Evolutionary conservation across 2,113 vertebrate genomes (phyloP).

Genomic region (Rhombomys opimus): DNA sequence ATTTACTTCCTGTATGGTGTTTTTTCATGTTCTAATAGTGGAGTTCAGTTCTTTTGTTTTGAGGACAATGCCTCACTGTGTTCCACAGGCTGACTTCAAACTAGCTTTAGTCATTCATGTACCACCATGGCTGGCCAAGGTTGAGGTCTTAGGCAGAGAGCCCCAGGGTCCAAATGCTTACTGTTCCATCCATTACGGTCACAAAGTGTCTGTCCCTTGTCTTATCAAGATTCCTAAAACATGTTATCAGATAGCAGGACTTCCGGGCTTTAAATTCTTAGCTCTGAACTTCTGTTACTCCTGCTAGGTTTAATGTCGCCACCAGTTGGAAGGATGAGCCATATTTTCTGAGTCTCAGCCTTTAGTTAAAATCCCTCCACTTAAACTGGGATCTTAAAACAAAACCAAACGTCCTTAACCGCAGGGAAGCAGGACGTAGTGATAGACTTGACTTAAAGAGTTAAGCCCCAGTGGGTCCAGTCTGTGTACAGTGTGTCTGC

Average conservation of each 20-base stretch:
- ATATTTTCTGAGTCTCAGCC: conserved; percentile 30
- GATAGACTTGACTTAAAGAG: not conserved
- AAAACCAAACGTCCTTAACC: not conserved
- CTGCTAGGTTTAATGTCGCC: not conserved
- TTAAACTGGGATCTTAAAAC: conserved; percentile 39
- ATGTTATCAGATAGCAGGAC: not conserved
- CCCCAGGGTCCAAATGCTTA: not conserved
- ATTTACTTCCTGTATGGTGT: not conserved
- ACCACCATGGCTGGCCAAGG: too few relatives aligned
- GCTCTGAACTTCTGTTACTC: not conserved
- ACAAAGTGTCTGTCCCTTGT: not conserved
- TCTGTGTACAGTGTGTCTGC: not conserved
- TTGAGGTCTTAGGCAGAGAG: not conserved
- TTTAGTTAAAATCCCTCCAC: conserved; percentile 40
- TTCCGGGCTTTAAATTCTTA: conserved; percentile 1
- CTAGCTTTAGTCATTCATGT: not conserved
- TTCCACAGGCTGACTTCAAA: not conserved
- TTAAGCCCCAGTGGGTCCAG: not conserved
- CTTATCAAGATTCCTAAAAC: not conserved
- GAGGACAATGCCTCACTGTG: not conserved
- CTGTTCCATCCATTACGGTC: not conserved
- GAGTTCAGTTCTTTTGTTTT: not conserved
- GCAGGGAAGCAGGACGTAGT: not conserved
- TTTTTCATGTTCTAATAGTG: not conserved
- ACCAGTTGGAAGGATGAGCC: not conserved